Percentiles rank a stretch among this genome's conserved stretches.
phyloP scores from a whole-genome alignment of 2,113 vertebrate species.

The Condylura cristata region DNA sequence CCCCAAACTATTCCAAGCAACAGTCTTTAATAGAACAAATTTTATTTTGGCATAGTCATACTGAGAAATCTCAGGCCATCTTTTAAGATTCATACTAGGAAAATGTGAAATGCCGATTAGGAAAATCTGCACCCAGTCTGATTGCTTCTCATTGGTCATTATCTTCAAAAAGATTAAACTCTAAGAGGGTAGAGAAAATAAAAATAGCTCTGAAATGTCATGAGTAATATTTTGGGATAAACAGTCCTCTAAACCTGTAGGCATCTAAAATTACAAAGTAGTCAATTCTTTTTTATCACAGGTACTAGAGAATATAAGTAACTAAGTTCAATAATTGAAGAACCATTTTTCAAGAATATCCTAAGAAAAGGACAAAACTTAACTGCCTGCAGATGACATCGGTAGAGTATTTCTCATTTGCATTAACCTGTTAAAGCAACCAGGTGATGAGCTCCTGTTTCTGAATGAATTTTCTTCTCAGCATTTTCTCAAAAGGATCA shows the following conservation, averaged over 20 bases:
- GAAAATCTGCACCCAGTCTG: too few relatives aligned
- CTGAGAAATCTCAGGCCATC: neutral
- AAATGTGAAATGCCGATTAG: too few relatives aligned
- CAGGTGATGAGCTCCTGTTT: neutral
- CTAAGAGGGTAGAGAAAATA: neutral
- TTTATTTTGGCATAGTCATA: constrained; percentile 12
- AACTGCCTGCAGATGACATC: neutral
- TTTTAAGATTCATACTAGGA: constrained; percentile 26
- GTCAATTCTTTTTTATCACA: neutral
- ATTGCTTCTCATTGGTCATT: neutral
- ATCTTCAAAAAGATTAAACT: constrained; percentile 35
- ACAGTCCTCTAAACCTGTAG: neutral
- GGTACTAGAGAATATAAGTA: constrained; percentile 28
- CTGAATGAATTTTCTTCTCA: neutral
- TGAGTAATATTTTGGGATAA: neutral
- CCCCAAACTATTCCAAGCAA: constrained; percentile 16
- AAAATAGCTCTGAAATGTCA: neutral
- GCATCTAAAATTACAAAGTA: neutral
- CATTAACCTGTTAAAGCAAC: neutral
- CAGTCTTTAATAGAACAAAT: constrained; percentile 6
- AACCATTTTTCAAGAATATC: neutral
- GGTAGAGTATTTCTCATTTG: neutral
- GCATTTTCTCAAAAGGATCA: neutral
- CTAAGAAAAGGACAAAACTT: neutral
- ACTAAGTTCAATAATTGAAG: neutral